phyloP scores from a whole-genome alignment of 2,888 invertebrate genomes.

The Oligia fasciuncula region DNA sequence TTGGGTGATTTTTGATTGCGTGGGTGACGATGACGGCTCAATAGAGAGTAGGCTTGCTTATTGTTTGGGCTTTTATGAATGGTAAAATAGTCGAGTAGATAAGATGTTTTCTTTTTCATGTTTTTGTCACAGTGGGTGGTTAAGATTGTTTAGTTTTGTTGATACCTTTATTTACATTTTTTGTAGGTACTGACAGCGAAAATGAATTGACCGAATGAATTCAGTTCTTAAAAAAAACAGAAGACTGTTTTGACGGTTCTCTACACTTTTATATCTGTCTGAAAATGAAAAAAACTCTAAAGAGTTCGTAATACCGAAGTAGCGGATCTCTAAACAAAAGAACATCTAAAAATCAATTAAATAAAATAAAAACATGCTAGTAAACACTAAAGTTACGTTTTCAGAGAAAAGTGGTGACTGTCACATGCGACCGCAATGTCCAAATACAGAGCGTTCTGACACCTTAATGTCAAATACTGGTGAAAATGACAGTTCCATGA shows the following conservation, averaged over 20 bases:
- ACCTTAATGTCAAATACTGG: no score
- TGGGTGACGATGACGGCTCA: conserved; percentile 63
- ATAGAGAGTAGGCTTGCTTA: conserved; percentile 59
- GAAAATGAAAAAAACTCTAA: neutral
- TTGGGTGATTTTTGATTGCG: conserved; percentile 59
- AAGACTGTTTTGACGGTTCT: neutral
- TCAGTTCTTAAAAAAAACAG: neutral
- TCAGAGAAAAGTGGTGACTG: no score
- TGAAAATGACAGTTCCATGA: no score
- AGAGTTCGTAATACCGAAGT: neutral
- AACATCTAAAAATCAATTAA: neutral
- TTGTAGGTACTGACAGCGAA: neutral
- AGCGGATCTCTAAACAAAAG: no score
- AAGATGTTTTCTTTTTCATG: conserved; percentile 35
- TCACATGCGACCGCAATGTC: no score
- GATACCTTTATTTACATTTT: conserved; percentile 19
- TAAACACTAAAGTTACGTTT: neutral
- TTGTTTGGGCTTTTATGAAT: conserved; percentile 53
- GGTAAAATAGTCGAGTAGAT: conserved; percentile 39
- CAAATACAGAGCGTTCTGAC: no score
- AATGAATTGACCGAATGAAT: neutral
- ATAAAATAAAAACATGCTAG: no score
- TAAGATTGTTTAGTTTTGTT: conserved; percentile 15
- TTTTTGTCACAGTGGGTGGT: conserved; percentile 23
- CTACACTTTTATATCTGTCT: neutral